Conservation (phyloP, 2,888 invertebrate genomes). For the Acleris cristana region DNA sequence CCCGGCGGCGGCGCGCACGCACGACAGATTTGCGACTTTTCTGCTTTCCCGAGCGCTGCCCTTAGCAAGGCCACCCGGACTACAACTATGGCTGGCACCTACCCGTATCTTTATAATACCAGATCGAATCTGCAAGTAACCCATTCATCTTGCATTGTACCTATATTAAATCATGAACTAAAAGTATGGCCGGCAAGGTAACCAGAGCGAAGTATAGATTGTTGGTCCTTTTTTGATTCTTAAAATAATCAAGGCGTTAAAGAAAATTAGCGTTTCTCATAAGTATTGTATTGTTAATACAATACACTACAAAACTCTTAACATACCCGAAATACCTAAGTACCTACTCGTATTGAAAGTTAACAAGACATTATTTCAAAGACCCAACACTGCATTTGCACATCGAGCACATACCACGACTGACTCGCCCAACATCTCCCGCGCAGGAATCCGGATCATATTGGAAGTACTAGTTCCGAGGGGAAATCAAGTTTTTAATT, state of each 20-base stretch:
- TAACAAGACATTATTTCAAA: too few relatives aligned
- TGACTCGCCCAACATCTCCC: background rate
- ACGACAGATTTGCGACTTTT: conserved; percentile 54
- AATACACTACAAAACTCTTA: too few relatives aligned
- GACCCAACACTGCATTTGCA: too few relatives aligned
- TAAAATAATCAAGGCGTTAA: too few relatives aligned
- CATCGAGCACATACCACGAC: too few relatives aligned
- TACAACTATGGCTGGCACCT: conserved; percentile 38
- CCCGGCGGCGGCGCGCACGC: conserved; percentile 43
- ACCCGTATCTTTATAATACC: conserved; percentile 34
- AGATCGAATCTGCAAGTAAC: conserved; percentile 23
- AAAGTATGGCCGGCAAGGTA: background rate
- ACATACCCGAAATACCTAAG: too few relatives aligned
- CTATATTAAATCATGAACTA: conserved; percentile 25
- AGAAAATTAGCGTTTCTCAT: too few relatives aligned
- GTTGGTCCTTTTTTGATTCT: background rate
- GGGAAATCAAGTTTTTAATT: conserved; percentile 39
- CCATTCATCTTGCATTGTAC: conserved; percentile 29
- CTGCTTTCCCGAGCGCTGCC: conserved; percentile 44
- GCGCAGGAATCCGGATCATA: conserved; percentile 23
- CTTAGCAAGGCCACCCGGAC: conserved; percentile 49
- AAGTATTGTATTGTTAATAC: too few relatives aligned
- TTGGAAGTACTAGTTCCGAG: conserved; percentile 8
- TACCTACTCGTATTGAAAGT: too few relatives aligned
- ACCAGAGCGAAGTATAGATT: background rate